Conservation (phyloP, 2,888 invertebrate species). For the Lasioglossum lativentre region DNA sequence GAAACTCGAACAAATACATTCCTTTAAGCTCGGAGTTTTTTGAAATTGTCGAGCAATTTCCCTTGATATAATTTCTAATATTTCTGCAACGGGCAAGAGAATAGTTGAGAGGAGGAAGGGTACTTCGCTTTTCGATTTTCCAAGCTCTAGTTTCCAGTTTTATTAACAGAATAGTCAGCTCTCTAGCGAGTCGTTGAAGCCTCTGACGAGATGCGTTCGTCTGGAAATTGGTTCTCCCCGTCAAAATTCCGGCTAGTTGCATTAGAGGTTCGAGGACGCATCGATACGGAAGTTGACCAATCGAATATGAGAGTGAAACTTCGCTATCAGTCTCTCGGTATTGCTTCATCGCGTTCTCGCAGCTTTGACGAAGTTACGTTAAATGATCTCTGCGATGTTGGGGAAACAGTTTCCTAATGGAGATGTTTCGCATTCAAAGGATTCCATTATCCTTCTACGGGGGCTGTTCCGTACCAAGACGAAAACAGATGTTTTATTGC, state of each 20-base stretch:
- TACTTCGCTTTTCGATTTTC: neutral
- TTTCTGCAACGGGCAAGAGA: neutral
- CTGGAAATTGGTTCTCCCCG: neutral
- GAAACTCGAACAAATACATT: too few species aligned
- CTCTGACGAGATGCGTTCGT: neutral
- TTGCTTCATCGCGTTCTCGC: neutral
- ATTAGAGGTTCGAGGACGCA: neutral
- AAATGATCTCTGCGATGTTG: slow-evolving; percentile 6
- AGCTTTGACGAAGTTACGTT: slow-evolving; percentile 2
- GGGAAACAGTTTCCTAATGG: neutral
- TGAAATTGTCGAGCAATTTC: neutral
- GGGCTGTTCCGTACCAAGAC: too few species aligned
- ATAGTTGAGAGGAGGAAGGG: neutral
- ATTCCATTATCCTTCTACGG: neutral
- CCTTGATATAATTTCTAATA: neutral
- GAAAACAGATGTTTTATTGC: too few species aligned
- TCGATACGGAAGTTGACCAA: slow-evolving; percentile 3
- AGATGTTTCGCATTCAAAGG: neutral
- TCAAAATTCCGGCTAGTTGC: neutral
- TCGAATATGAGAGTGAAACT: slow-evolving; percentile 7
- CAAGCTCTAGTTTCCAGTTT: neutral
- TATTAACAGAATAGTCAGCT: neutral
- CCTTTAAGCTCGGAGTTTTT: too few species aligned
- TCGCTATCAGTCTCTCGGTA: neutral
- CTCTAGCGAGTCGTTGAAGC: neutral